These are phyloP conservation scores for Echinops telfairi DNA, from an alignment of 2,113 vertebrate genomes.

Conservation along the genomic window DNA sequence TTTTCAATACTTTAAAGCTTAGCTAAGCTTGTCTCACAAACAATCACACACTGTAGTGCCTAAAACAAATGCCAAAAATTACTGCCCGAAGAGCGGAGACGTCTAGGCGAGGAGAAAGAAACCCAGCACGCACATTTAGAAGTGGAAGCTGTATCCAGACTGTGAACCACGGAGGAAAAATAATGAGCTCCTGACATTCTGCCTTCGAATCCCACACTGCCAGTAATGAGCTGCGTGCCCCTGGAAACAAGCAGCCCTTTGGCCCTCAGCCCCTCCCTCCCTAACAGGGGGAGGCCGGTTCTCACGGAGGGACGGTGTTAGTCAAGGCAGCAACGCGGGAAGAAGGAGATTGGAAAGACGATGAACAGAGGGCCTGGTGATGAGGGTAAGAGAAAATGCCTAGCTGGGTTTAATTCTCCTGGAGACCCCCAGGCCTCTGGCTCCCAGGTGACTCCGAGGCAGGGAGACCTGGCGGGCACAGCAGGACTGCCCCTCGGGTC, in stretches of 20 bases:
- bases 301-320: neutral
- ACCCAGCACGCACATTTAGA: neutral
- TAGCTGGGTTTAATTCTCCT: neutral
- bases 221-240: neutral
- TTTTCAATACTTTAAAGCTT: constrained; percentile 7
- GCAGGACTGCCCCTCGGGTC: neutral
- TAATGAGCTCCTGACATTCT: neutral
- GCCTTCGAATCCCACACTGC: neutral
- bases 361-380: too few species aligned
- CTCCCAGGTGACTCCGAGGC: neutral
- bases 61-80: constrained; percentile 28
- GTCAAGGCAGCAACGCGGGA: neutral
- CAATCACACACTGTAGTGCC: neutral
- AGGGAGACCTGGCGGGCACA: neutral
- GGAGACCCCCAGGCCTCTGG: neutral
- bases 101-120: neutral
- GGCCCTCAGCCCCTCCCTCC: neutral
- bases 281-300: neutral
- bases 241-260: neutral
- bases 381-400: neutral
- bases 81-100: constrained; percentile 36
- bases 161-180: neutral
- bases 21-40: constrained; percentile 5
- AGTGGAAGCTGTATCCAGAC: neutral
- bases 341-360: neutral